Base-by-base conservation (phyloP, 1,140 invertebrate species). In the Leptinotarsa defecta region DNA sequence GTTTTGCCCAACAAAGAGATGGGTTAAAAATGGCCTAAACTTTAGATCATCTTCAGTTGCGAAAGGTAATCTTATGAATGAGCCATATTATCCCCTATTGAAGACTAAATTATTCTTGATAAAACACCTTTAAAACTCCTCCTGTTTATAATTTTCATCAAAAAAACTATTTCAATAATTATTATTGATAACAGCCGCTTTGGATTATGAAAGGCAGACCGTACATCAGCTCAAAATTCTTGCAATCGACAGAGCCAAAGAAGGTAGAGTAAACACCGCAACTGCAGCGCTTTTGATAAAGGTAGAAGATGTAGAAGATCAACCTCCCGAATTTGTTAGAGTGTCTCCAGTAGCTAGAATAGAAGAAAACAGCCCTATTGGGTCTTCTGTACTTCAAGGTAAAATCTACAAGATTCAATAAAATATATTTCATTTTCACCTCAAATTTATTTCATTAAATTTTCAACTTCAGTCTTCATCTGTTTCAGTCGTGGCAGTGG, bases 181-280 rank as follows among this genome's bases (percentile, higher is more conserved):
- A 43, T 34, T 65, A 2, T 65, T 65, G 6, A 20, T 15, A 13
- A 65, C 15, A 84, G 83, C 83, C 52, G 84, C 88, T 17, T 88
- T 98, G 69, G 96, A 97, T 87, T 98, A 96, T 83, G 96, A 97
- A 83, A 89, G 87, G 64, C 95, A 96, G 86, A 94, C 93, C 65
- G 85, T 97, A 1, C 96, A 98, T 85, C 95, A 97, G 85, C 84
- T 97, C 52, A 88, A 94, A 79, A 89, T 97, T 13, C 84, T 97
- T 74, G 96, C 95, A 2, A 90, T 95, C 0, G 96, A 96, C 86
- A 88, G 94, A 27, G 94, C 95, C 1, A 95, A 93, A 86, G 89
- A 94, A 85, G 90, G 92, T 74, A 86, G 91, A 85, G 87, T 93
- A 86, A 94, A 95, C 81, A 96, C 95, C 1, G 95, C 94, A 22